Percentiles rank a stretch among this genome's conserved stretches.
These are phyloP conservation scores for Polyommatus icarus DNA, from an alignment of 2,888 invertebrate genomes.

Conservation along the genomic window DNA sequence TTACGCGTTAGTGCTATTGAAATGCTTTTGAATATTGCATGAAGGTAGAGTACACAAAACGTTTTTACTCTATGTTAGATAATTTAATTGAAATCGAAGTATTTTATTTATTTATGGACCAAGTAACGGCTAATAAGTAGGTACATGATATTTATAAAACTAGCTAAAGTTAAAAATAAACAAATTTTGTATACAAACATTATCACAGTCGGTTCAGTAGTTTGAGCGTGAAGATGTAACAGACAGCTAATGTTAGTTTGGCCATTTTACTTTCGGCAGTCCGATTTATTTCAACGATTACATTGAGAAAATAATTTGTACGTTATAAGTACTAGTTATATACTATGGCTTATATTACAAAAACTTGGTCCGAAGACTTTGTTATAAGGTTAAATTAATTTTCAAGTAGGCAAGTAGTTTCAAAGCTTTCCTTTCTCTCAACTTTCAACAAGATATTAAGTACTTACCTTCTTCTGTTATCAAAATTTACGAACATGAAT, in stretches of 20 bases:
- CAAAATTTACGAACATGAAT: background rate
- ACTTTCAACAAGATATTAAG: background rate
- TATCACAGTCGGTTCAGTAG: too few species aligned
- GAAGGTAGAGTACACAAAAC: background rate
- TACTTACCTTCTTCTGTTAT: background rate
- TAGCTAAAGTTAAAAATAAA: too few species aligned
- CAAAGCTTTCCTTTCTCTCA: background rate
- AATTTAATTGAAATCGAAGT: background rate
- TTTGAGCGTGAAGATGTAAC: too few species aligned
- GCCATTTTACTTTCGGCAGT: too few species aligned
- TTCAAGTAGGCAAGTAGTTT: background rate
- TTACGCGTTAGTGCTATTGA: slow-evolving; percentile 12
- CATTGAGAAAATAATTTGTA: background rate
- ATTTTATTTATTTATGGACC: too few species aligned
- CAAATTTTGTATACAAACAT: too few species aligned
- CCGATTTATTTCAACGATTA: too few species aligned
- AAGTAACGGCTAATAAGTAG: too few species aligned
- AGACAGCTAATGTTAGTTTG: too few species aligned
- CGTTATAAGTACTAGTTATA: background rate
- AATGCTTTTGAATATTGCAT: slow-evolving; percentile 25
- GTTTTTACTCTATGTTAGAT: background rate
- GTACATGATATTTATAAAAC: too few species aligned
- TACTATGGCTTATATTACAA: background rate
- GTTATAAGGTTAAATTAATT: background rate
- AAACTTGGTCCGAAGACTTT: background rate